Base-by-base conservation (phyloP, 2,113 vertebrate species). In the Anhinga anhinga region DNA sequence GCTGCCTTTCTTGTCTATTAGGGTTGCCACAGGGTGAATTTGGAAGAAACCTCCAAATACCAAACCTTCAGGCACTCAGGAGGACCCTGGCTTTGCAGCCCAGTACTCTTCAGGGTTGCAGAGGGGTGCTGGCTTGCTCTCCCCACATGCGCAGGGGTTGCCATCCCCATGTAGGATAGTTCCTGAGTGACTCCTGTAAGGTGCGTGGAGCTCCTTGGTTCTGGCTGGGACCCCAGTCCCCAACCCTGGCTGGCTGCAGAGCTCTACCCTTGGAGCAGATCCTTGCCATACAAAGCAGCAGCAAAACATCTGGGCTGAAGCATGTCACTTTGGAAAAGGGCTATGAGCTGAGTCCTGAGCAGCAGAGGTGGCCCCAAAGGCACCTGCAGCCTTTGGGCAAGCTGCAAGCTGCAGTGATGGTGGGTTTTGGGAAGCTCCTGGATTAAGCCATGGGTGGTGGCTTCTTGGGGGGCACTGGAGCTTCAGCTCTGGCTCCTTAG, bases 71-170 rank as follows among this genome's bases (percentile, higher is more conserved):
- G 34, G 16, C 22, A 15, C 13, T 34, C 58, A 69, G 44, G 22
- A 40, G 34, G 23, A 22, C 10, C n/a, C 36, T 84, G 45, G 34
- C 45, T 86, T 88, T 80, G 66, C 40, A 40, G 42, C 15, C 83
- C 38, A n/a, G n/a, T n/a, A 42, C 17, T 5, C 4, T 2, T 2
- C 42, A 42, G 15, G 45, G n/a, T 9, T 42, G 30, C 21, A 45
- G 61, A 70, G n/a, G 9, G 9, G 5, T 55, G 27, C 40, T 66
- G 42, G 3, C 15, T 55, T 62, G 25, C n/a, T 74, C 36, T 85
- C 42, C 22, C 3, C 53, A 44, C 18, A 34, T 61, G 21, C 1
- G 11, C 0, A 1, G 8, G 5, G 15, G 10, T 61, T 89, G 40
- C 15, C 66, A 17, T 59, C 11, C 20, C 17, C 6, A n/a, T 0